phyloP scores from a whole-genome alignment of 2,888 invertebrate genomes.

The Drosophila crucigera region DNA sequence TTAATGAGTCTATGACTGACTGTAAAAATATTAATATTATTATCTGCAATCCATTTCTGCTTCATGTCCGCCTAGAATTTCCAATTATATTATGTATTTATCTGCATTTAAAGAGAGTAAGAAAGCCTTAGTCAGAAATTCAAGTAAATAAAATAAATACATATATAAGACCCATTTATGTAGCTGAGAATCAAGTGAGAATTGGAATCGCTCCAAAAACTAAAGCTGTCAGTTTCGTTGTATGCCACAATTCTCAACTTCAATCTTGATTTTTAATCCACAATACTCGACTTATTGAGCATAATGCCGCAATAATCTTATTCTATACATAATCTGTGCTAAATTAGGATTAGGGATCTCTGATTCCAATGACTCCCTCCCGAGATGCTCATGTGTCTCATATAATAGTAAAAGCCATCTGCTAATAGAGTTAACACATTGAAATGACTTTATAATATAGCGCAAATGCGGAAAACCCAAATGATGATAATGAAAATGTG shows the following conservation, averaged over 20 bases:
- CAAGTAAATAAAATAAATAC: not conserved
- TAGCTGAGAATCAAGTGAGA: not conserved
- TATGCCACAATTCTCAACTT: not conserved
- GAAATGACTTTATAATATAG: conserved; percentile 33
- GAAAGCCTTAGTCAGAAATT: not conserved
- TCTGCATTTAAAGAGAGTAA: not conserved
- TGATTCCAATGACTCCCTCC: conserved; percentile 2
- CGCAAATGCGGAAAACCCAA: conserved; percentile 31
- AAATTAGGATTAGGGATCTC: not conserved
- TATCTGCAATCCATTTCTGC: not conserved
- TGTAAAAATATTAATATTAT: not conserved
- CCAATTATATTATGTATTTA: not conserved
- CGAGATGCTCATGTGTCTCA: not conserved
- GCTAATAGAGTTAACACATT: conserved; percentile 52
- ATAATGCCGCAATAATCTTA: not conserved
- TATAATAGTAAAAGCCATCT: conserved; percentile 31
- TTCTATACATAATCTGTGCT: not conserved
- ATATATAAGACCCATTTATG: too few relatives aligned
- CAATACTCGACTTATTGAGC: not conserved
- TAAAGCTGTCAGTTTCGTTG: not conserved
- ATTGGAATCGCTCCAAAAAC: not conserved
- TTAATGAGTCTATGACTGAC: not conserved
- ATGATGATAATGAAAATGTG: conserved; percentile 57
- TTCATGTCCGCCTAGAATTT: not conserved
- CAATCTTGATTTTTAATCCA: not conserved